Base-by-base conservation (phyloP, 2,113 vertebrate species). In the Chionis minor region DNA sequence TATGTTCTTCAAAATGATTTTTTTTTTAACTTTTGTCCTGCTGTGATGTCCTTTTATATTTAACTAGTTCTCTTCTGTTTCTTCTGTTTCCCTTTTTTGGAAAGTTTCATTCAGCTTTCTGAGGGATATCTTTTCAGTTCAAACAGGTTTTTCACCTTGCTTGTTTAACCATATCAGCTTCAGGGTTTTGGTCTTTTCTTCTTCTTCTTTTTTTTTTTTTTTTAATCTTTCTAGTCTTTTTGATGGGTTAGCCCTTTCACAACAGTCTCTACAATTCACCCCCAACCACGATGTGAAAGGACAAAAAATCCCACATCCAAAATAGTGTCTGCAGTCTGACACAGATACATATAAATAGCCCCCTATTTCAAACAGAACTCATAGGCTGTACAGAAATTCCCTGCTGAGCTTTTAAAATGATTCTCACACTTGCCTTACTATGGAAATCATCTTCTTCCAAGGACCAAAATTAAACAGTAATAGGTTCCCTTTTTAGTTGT, bases 351-450 rank as follows among this genome's bases (percentile, higher is more conserved):
- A 90, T 90, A 92, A 96, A 94, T 87, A 88, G 89, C 23, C 69
- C 87, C 49, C 85, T 80, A 10, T 96, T 96, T 96, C 92, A 90
- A 94, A 94, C 13, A 40, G 74, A 73, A 73, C 79, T 88, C 67
- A 70, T 70, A 83, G 79, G 22, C 65, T 80, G 22, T 22, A 71
- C 35, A 92, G 93, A 94, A 95, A 95, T 88, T 86, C 74, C 96
- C 94, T 70, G 81, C 83, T 95, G 96, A 96, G 95, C 83, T 90
- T 97, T 96, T 92, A 82, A 92, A 95, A 94, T 91, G 5, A 91
- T 89, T 75, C 86, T 92, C 59, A 51, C 38, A 80, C 67, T 94
- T 85, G 65, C 78, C 91, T 89, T 85, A 35, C 86, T 87, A 81
- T 89, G 95, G 77, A 94, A 96, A 94, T 93, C 38, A 70, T 94